These are phyloP conservation scores for Cydia fagiglandana DNA, from an alignment of 1,140 invertebrate species.

Conservation along the genomic window DNA sequence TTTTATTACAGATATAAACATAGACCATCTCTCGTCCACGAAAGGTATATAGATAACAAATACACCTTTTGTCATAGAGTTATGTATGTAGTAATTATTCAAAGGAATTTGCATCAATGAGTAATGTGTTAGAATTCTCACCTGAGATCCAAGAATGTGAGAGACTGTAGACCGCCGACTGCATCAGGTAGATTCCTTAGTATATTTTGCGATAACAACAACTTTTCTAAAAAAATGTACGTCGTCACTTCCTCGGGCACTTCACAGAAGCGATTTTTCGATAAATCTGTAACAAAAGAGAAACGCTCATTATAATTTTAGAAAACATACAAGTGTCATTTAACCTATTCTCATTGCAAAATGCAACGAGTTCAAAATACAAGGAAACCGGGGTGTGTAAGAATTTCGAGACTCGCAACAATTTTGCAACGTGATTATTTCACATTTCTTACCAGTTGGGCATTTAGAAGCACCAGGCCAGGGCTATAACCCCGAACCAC, in stretches of 20 bases:
- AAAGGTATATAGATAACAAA: background rate
- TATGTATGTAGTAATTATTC: background rate
- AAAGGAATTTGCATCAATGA: too few relatives aligned
- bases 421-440: too few relatives aligned
- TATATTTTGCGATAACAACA: conserved; percentile 94
- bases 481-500: too few relatives aligned
- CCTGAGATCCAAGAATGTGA: conserved; percentile 94
- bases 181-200: conserved; percentile 92
- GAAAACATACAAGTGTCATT: conserved; percentile 5
- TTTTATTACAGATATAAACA: background rate
- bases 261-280: conserved; percentile 94
- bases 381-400: too few relatives aligned
- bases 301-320: conserved; percentile 1
- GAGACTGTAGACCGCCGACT: conserved; percentile 88
- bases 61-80: background rate
- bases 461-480: too few relatives aligned
- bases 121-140: conserved; percentile 55
- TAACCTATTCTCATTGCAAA: too few relatives aligned
- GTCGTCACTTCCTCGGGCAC: conserved; percentile 92
- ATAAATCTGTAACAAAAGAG: conserved; percentile 89
- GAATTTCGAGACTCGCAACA: too few relatives aligned
- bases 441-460: too few relatives aligned
- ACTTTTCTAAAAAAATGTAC: conserved; percentile 91
- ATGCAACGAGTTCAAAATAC: too few relatives aligned
- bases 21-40: background rate